A percentile compares a stretch with the other conserved stretches of the same genome.
phyloP scores from a whole-genome alignment of 2,888 invertebrate genomes.

The Cheilosia urbana region DNA sequence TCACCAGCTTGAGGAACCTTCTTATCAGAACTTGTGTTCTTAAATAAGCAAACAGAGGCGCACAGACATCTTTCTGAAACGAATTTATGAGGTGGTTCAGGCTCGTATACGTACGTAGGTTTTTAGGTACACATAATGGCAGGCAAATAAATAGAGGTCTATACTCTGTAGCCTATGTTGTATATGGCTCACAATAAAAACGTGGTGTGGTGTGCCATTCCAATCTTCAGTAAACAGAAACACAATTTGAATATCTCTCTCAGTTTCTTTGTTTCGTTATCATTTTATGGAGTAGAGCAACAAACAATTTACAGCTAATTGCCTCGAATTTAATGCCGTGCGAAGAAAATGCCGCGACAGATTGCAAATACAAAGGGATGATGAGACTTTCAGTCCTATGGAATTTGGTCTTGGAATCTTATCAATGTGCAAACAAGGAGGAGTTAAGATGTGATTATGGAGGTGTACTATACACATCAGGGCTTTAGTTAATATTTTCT shows the following conservation, averaged over 20 bases:
- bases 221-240: slow-evolving; percentile 70
- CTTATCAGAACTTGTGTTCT: slow-evolving; percentile 68
- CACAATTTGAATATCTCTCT: slow-evolving; percentile 67
- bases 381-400: slow-evolving; percentile 19
- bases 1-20: slow-evolving; percentile 64
- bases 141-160: slow-evolving; percentile 58
- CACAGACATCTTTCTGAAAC: slow-evolving; percentile 61
- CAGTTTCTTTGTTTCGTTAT: slow-evolving; percentile 64
- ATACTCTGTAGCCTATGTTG: slow-evolving; percentile 41
- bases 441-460: slow-evolving; percentile 14
- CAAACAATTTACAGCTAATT: slow-evolving; percentile 61
- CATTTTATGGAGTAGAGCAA: slow-evolving; percentile 49
- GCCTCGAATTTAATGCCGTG: slow-evolving; percentile 53
- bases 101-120: slow-evolving; percentile 36
- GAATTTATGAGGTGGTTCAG: slow-evolving; percentile 60
- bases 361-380: slow-evolving; percentile 53
- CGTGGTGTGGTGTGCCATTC: slow-evolving; percentile 56
- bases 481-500: slow-evolving; percentile 8
- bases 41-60: slow-evolving; percentile 44
- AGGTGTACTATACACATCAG: not conserved
- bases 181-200: slow-evolving; percentile 64
- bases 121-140: slow-evolving; percentile 36
- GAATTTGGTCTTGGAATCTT: slow-evolving; percentile 43
- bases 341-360: slow-evolving; percentile 41
- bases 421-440: slow-evolving; percentile 45